Base-by-base conservation (phyloP, 2,797 vertebrate species). In the Geotrypetes seraphini region DNA sequence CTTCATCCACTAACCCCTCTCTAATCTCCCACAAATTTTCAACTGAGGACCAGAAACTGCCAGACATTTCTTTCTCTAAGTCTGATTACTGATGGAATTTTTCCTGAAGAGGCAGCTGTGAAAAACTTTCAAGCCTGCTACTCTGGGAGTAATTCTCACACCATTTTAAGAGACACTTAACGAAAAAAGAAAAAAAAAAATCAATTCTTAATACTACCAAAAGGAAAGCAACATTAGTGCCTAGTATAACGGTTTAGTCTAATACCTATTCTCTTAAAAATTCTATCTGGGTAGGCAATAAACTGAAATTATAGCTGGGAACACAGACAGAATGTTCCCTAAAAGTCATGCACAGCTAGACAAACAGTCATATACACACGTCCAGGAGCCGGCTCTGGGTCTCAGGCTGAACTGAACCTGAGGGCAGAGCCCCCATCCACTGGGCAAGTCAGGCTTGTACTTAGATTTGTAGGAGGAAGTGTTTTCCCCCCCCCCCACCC, bases 261-360 rank as follows among this genome's bases (percentile, higher is more conserved):
- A 26, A 26, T 30, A 28, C 34, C 40, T 28, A 16, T 28, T 28
- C 36, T 19, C 36, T 34, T 36, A 10, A 33, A 50, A 42, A 45
- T 42, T 48, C 44, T 35, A 37, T 47, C 39, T 24, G 16, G 48
- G 34, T 19, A 21, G 14, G 46, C 29, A 32, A 47, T 37, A 34
- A 28, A 28, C 19, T 15, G 10, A 46, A 56, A 46, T 57, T 26
- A 39, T 35, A 38, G 43, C 25, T 39, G 2, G 26, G 19, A 28
- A 27, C 12, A 7, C 21, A 31, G 39, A 31, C 42, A 13, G 31
- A 17, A 46, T 35, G 13, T n/a, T n/a, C n/a, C n/a, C n/a, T 32
- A 26, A 21, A 14, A 20, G 19, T 35, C 22, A 8, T 8, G 22
- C 12, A 12, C 16, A 23, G n/a, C 11, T 19, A 30, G 10, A 7